Base-by-base conservation (phyloP, 2,797 vertebrate species). In the Syngnathus acus region DNA sequence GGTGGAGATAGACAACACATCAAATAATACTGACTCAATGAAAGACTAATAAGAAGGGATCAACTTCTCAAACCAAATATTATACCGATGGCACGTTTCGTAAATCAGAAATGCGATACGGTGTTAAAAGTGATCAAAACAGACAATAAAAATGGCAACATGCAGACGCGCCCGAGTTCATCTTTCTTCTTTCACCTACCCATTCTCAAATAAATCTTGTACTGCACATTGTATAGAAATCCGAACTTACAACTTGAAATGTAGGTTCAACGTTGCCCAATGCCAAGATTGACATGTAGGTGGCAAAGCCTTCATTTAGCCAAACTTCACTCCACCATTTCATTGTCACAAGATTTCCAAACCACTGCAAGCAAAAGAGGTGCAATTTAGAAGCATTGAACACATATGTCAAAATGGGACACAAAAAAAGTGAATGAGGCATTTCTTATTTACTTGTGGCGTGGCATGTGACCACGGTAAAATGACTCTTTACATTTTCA, bases 321-420 rank as follows among this genome's bases (percentile, higher is more conserved):
- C 92, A 93, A 14, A 91, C 0, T 1, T 91, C 81, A 50, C 89
- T 92, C 92, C 92, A 93, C 92, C 92, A 93, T 39, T 81, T 83
- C 89, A 93, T 92, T 0, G 92, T 93, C 72, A 93, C 92, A 69
- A 91, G 78, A 79, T 92, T 92, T 64, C 92, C 92, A 82, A 93
- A 91, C 92, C 92, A 93, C 92, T 93, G 79, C 47, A 17, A 17
- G 66, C 14, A 67, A 65, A 1, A 58, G 45, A 11, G 19, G 5
- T 55, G 10, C 11, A 17, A 53, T 39, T 13, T 7, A 32, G 6
- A 10, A 40, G 10, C 7, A 47, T 14, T 47, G 62, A 63, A 63
- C 11, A 1, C n/a, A 47, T 17, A 13, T 1, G 16, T 61, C n/a
- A 2, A 32, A 38, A 61, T 6, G 55, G 2, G 11, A 38, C 23